These are phyloP conservation scores for Fabriciana adippe DNA, from an alignment of 2,888 invertebrate species.

Conservation along the genomic window DNA sequence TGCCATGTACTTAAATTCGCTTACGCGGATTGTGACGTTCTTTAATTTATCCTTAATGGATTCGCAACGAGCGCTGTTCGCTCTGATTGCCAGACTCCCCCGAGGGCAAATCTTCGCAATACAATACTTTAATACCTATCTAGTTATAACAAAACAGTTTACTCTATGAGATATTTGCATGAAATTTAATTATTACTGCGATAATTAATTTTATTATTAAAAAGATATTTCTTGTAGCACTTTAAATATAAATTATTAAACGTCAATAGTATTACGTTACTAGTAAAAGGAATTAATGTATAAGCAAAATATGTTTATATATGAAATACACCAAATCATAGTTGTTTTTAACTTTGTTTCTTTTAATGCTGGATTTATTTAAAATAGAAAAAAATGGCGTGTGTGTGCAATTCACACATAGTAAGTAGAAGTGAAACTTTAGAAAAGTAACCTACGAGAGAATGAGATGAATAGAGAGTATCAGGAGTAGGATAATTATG, in stretches of 20 bases:
- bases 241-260: not conserved
- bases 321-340: no score
- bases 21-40: conserved; percentile 62
- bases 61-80: conserved; percentile 67
- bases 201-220: conserved; percentile 4
- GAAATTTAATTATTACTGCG: conserved; percentile 13
- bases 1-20: conserved; percentile 53
- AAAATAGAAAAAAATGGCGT: no score
- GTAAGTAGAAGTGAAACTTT: no score
- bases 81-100: conserved; percentile 75
- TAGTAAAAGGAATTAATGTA: no score
- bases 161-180: conserved; percentile 29
- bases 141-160: conserved; percentile 35
- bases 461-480: no score
- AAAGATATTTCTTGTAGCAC: not conserved
- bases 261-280: no score
- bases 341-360: no score
- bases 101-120: conserved; percentile 50
- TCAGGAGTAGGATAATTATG: no score
- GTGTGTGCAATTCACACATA: no score
- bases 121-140: conserved; percentile 42
- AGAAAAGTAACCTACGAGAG: no score
- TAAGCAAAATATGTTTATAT: not conserved
- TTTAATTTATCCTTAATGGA: conserved; percentile 77
- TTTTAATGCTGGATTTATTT: no score